A percentile compares a stretch with the other conserved stretches of the same genome.
phyloP scores from a whole-genome alignment of 2,888 invertebrate species.

The Litoditis marina region DNA sequence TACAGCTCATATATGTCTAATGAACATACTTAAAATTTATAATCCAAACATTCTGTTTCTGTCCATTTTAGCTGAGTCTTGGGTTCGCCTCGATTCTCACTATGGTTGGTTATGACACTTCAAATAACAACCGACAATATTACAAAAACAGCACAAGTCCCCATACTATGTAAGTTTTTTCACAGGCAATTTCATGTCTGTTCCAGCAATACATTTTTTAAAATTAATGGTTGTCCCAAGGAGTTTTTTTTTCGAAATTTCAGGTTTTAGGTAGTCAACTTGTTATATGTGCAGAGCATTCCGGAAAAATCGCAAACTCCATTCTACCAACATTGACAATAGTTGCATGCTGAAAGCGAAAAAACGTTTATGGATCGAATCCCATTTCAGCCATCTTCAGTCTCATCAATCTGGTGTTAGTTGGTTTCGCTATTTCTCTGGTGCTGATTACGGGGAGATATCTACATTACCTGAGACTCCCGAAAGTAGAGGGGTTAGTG shows the following conservation, averaged over 20 bases:
- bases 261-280: no score
- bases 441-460: slow-evolving; percentile 9
- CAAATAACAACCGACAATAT: slow-evolving; percentile 17
- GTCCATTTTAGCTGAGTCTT: slow-evolving; percentile 13
- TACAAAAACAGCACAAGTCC: slow-evolving; percentile 5
- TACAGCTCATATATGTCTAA: no score
- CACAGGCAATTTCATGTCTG: background rate
- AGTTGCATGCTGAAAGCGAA: no score
- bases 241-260: no score
- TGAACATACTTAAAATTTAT: no score
- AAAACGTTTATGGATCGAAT: background rate
- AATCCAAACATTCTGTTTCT: no score
- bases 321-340: no score
- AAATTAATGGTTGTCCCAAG: no score
- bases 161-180: slow-evolving; percentile 9
- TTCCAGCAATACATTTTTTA: no score
- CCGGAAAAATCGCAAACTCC: no score
- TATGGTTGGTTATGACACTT: slow-evolving; percentile 11
- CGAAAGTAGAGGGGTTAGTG: no score
- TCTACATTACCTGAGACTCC: background rate
- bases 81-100: slow-evolving; percentile 14
- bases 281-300: no score
- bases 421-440: background rate
- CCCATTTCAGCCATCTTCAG: slow-evolving; percentile 9
- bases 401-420: slow-evolving; percentile 6